Evolutionary conservation across 64 coral and sea anemone species (phyloP).

Genomic region (Montipora foliosa): DNA sequence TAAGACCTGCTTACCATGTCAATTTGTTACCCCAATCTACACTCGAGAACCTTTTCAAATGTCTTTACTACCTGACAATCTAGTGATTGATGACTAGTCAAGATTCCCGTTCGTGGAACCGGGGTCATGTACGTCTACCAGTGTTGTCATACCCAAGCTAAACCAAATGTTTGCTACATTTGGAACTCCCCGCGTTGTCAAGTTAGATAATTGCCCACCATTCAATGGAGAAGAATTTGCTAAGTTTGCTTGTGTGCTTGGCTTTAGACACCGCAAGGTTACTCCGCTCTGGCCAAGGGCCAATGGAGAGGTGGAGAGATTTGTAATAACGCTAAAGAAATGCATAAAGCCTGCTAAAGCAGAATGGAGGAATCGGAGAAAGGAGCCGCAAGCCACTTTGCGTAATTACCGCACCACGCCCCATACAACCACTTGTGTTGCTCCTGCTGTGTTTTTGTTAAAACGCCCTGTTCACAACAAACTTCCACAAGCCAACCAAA

Average conservation of each 20-base stretch:
- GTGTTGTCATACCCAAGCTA: neutral
- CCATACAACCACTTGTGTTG: neutral
- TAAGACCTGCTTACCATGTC: slow-evolving; percentile 10
- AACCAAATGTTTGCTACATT: neutral
- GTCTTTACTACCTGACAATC: neutral
- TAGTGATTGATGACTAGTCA: neutral
- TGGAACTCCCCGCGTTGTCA: neutral
- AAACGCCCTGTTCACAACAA: neutral
- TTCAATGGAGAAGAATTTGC: neutral
- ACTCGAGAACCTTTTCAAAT: neutral
- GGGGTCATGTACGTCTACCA: neutral
- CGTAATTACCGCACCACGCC: neutral
- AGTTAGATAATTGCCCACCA: neutral
- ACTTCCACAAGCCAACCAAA: neutral
- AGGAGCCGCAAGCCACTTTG: neutral
- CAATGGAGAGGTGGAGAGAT: neutral
- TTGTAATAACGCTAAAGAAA: neutral
- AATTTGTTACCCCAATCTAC: neutral
- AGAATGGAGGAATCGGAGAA: neutral
- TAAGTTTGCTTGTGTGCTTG: neutral
- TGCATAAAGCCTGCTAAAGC: neutral
- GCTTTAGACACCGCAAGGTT: neutral
- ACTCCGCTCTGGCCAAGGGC: neutral
- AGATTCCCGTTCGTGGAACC: neutral
- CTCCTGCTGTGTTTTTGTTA: neutral